Percentiles rank a stretch among this genome's conserved stretches.
Conservation (phyloP, 2,113 vertebrate species). For the Lasiurus borealis region DNA sequence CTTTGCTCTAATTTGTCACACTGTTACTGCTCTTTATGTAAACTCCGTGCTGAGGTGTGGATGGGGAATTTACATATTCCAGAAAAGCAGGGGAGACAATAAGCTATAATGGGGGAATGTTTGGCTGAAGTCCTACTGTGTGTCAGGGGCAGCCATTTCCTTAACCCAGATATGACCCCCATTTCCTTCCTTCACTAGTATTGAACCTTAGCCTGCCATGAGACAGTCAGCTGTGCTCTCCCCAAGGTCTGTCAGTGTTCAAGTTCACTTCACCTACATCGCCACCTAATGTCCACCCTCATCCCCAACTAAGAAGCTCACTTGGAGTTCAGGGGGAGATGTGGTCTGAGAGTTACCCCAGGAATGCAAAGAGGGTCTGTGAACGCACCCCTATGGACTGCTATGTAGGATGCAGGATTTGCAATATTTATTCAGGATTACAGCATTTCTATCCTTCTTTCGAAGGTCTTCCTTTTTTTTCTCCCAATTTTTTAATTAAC, state of each 20-base stretch:
- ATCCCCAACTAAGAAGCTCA: background rate
- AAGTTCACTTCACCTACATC: background rate
- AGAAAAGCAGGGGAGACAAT: background rate
- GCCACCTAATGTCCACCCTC: constrained; percentile 54
- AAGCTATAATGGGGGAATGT: background rate
- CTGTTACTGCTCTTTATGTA: background rate
- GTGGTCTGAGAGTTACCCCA: rapidly evolving
- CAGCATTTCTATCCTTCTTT: background rate
- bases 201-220: background rate
- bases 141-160: background rate
- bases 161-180: background rate
- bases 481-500: too few species aligned
- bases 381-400: rapidly evolving
- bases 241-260: background rate
- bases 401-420: background rate
- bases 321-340: background rate
- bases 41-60: background rate
- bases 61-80: background rate
- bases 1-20: background rate
- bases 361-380: background rate
- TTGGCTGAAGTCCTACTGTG: background rate
- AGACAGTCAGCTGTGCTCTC: too few species aligned
- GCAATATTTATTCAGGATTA: background rate
- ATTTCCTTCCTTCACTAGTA: background rate
- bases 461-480: background rate